These are phyloP conservation scores for Linnaemya tessellans DNA, from an alignment of 2,888 invertebrate genomes.

Conservation along the genomic window DNA sequence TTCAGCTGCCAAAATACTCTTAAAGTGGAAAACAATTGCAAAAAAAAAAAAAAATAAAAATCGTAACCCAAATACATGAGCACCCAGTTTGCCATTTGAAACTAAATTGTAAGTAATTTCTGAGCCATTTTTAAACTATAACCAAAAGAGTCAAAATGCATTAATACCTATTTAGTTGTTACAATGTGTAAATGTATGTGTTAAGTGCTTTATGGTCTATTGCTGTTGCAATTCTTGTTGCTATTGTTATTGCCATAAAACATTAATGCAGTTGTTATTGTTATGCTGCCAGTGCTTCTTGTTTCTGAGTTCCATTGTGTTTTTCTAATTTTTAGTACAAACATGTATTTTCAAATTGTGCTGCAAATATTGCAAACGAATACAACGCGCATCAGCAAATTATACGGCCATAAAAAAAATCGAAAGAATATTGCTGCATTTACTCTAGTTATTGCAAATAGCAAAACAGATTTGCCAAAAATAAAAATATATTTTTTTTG, in stretches of 20 bases:
- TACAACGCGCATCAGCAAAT: constrained; percentile 50
- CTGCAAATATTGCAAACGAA: constrained; percentile 57
- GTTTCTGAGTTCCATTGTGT: neutral
- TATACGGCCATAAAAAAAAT: constrained; percentile 24
- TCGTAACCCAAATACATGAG: neutral
- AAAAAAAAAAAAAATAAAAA: too few relatives aligned
- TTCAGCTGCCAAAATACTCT: too few relatives aligned
- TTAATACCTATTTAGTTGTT: constrained; percentile 56
- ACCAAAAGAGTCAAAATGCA: constrained; percentile 54
- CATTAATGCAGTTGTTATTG: constrained; percentile 49
- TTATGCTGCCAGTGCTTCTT: constrained; percentile 16
- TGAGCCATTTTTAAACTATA: constrained; percentile 6
- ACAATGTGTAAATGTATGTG: constrained; percentile 56
- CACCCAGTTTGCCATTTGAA: neutral
- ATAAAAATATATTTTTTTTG: too few relatives aligned
- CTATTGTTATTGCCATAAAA: constrained; percentile 24
- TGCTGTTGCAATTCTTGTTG: constrained; percentile 36
- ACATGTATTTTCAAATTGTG: constrained; percentile 48
- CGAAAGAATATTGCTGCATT: constrained; percentile 6
- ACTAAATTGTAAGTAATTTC: constrained; percentile 20
- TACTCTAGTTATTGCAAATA: neutral
- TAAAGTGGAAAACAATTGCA: neutral
- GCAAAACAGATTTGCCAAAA: constrained; percentile 53
- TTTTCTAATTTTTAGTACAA: constrained; percentile 19
- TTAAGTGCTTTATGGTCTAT: constrained; percentile 60